Conservation (phyloP, 2,113 vertebrate species). For the Colius striatus region DNA sequence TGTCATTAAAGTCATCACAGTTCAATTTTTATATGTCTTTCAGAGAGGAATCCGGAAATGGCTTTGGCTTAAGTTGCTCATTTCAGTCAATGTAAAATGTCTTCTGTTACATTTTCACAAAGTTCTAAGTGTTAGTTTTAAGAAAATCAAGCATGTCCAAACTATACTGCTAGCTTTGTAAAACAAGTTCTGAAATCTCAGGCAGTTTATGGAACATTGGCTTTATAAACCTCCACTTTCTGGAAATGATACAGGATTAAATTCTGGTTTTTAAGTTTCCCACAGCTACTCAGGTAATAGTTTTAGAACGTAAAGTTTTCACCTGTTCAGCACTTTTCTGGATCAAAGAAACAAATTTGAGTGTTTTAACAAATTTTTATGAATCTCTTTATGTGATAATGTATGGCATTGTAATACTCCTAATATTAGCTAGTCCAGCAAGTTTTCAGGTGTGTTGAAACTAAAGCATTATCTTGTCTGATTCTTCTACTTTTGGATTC, state of each 20-base stretch:
- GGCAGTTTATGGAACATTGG: neutral
- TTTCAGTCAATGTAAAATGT: neutral
- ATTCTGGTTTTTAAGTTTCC: neutral
- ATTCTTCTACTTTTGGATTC: neutral
- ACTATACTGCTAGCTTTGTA: neutral
- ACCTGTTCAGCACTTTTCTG: neutral
- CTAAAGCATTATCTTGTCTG: rapidly evolving
- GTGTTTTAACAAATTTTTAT: neutral
- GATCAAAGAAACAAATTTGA: neutral
- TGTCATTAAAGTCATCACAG: neutral
- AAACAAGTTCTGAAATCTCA: neutral
- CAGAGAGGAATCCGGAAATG: neutral
- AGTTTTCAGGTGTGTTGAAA: neutral
- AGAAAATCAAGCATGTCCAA: neutral
- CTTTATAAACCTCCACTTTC: neutral
- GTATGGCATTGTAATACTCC: neutral
- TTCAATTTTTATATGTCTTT: neutral
- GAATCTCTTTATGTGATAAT: neutral
- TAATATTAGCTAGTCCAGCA: neutral
- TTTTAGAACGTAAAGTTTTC: neutral
- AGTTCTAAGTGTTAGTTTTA: neutral
- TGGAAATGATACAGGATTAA: neutral
- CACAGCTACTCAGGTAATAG: neutral
- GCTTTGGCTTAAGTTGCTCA: neutral
- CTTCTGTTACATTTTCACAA: neutral